Evolutionary conservation across 2,113 vertebrate genomes (phyloP), one percentile per base, ranked within the genome.

Genomic region (Catharus fuscescens): DNA sequence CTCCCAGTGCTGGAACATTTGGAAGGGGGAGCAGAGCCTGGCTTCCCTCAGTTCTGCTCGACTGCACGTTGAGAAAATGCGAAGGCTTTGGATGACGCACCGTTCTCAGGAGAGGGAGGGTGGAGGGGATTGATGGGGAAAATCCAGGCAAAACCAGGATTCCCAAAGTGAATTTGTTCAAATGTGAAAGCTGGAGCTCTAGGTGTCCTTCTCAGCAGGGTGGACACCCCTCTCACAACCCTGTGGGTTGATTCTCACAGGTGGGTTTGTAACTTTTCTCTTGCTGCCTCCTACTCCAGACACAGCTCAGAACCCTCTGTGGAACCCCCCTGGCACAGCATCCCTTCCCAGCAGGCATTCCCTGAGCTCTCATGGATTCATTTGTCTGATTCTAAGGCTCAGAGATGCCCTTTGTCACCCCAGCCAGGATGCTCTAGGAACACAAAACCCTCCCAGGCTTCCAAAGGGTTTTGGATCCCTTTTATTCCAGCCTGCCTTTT

Each of bases 341-440:
- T 15, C 42, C 69, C 70, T 53, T 36, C 10, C 52, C 70, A 13
- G 0, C 0, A 20, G 44, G 20, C 10, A 3, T 42, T 40, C 32
- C 48, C 53, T 1, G 1, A 15, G 72, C 40, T 38, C 62, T 18
- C 3, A 0, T 0, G 7, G 12, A 2, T 54, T 15, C 3, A 3
- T 45, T 14, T 36, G 25, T 9, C 11, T 34, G 12, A 5, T 34
- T 34, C 38, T 9, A 6, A 26, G 26, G 64, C 20, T 73, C 26
- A 17, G 64, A 52, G 60, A 3, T 7, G 20, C 1, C 60, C 44
- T 13, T 6, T n/a, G 24, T 10, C n/a, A 34, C 21, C 54, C 70
- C 47, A 82, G 25, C 25, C 47, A 23, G 31, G 86, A 21, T 61
- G 31, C 38, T 60, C 40, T 23, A 57, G 11, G 42, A 60, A 12